Evolutionary conservation across 2,113 vertebrate genomes (phyloP), one percentile per base, ranked within the genome.

Genomic region (Eulemur rufifrons): DNA sequence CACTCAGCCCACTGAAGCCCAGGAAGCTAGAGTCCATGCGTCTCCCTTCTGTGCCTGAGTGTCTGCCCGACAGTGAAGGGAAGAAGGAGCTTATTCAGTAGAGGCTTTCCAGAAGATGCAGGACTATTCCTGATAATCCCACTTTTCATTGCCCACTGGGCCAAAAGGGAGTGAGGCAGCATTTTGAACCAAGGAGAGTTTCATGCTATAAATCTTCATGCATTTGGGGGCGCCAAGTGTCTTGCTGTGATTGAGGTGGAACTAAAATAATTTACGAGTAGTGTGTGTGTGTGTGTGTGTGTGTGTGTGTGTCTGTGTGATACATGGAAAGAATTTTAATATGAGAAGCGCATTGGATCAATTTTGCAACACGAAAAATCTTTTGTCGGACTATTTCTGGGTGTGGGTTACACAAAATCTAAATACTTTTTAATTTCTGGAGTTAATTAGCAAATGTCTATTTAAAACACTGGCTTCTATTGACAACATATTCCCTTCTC

Each of bases 401-500:
- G n/a, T 92, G 4, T 91, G n/a, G 13, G 25, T 94, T 86, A 64
- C 23, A 73, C 17, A 94, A 92, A 89, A 77, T 89, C 18, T 61
- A 78, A 78, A 66, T 76, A 76, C 13, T 96, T 91, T 63, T 76
- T 91, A 84, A 86, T 93, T 94, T 92, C 83, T 96, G 89, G 74
- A 93, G 87, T 84, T 91, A 91, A 78, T 97, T 95, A 94, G 25
- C 56, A 86, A 90, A 76, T 77, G 9, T 88, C n/a, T 73, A 14
- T 89, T 56, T 45, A 96, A 96, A 94, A 91, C 21, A 83, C 0
- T 45, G 18, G 47, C 13, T 71, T 89, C 78, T 95, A 52, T 89
- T 93, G 86, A 63, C 86, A 95, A 47, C 47, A 84, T 73, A 69
- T 2, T 20, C 39, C 27, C 77, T 82, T 90, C 78, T 95, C 78